Base-by-base conservation (phyloP, 2,888 invertebrate species). In the Polyploca ridens region DNA sequence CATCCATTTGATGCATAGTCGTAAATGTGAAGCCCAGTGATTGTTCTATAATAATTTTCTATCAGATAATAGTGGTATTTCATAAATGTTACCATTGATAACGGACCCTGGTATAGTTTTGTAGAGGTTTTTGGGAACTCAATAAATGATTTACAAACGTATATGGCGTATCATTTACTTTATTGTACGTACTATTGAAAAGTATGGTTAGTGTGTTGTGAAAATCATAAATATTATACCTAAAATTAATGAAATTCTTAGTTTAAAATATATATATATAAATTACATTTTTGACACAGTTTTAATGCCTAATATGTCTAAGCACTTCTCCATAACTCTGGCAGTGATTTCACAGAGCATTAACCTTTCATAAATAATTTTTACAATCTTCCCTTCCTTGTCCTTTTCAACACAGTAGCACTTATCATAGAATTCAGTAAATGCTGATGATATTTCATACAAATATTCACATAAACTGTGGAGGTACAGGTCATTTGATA, bases 401-500 rank as follows among this genome's bases (percentile, higher is more conserved):
- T 99, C 97, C 87, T 98, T 99, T 87, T 99, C 98, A 63, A 99
- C 96, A 85, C 99, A 99, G 85, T 99, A 99, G 89, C 99, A 99
- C 78, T 95, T 96, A 85, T 99, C 99, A 89, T 99, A 99, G 90
- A 99, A 99, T 87, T 99, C 99, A 0, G 98, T 97, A 86, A 99
- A 99, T 1, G 96, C 95, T 6, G 97, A 96, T n/a, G 98, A 96
- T 64, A 99, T 96, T 82, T 99, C 99, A 90, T 99, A 99, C 70
- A 99, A 95, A 88, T 97, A 99, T 85, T 99, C 99, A 86, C 99
- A 99, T 38, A 99, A 92, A 63, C 96, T 95, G 89, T 99, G 99
- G 64, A 99, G 85, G 69, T 95, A 96, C 35, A 99, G 93, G 84
- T 99, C 98, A 75, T 96, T 97, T 0, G 97, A 94, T 46, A 98